Conservation (phyloP, 1,140 invertebrate species). For the Microplitis demolitor region DNA sequence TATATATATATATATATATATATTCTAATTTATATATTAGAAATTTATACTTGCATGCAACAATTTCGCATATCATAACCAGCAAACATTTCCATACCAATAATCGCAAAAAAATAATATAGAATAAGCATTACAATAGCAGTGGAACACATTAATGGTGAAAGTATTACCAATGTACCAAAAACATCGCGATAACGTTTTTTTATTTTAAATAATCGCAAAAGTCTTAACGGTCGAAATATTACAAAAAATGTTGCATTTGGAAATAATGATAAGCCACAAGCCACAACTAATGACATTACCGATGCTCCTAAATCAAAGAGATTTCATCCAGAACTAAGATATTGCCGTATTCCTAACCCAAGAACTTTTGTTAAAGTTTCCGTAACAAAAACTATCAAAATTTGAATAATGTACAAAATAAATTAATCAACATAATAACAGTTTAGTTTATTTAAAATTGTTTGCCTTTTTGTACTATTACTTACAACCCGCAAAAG, state of each 20-base stretch:
- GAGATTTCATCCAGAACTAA: constrained; percentile 85
- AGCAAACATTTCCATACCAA: constrained; percentile 89
- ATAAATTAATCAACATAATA: constrained; percentile 40
- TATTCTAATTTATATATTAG: neutral
- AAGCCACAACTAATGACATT: constrained; percentile 70
- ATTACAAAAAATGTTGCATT: constrained; percentile 76
- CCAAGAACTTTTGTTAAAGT: constrained; percentile 77
- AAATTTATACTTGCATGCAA: constrained; percentile 73
- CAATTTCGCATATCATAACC: constrained; percentile 79
- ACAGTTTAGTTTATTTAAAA: constrained; percentile 21
- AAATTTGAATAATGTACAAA: constrained; percentile 34
- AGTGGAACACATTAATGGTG: constrained; percentile 77
- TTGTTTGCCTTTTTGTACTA: neutral
- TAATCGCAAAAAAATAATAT: constrained; percentile 90
- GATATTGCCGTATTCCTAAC: constrained; percentile 73
- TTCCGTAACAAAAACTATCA: constrained; percentile 78
- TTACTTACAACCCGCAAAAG: constrained; percentile 72
- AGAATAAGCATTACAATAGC: constrained; percentile 83
- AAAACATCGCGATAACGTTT: constrained; percentile 88
- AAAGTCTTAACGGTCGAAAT: constrained; percentile 70
- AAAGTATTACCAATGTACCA: constrained; percentile 83
- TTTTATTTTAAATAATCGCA: constrained; percentile 81
- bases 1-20: too few species aligned
- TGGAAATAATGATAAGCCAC: constrained; percentile 69
- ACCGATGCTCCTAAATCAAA: constrained; percentile 81